phyloP scores from a whole-genome alignment of 2,888 invertebrate species.

The Phortica okadai region DNA sequence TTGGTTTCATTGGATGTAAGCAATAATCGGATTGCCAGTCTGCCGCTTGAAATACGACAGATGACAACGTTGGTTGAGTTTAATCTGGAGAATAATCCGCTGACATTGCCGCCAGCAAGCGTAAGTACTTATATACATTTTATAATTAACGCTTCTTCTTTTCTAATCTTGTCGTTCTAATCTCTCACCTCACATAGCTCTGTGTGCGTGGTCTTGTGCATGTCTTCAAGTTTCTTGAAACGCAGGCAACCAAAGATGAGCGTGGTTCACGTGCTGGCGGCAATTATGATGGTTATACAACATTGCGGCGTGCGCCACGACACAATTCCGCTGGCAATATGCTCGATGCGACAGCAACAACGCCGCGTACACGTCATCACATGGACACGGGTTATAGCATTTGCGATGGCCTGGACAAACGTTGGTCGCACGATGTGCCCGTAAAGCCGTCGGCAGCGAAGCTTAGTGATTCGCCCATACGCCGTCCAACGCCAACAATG shows the following conservation, averaged over 20 bases:
- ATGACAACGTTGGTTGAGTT: constrained; percentile 91
- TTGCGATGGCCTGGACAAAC: constrained; percentile 87
- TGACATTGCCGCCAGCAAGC: constrained; percentile 93
- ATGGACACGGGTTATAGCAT: constrained; percentile 94
- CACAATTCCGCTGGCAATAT: constrained; percentile 71
- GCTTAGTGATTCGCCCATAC: constrained; percentile 72
- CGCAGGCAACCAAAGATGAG: constrained; percentile 86
- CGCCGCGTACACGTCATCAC: constrained; percentile 79
- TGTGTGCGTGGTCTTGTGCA: constrained; percentile 95
- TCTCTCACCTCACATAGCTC: constrained; percentile 53
- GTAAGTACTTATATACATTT: constrained; percentile 80
- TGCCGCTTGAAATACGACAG: constrained; percentile 91
- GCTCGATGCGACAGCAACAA: constrained; percentile 61
- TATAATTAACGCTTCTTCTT: background rate
- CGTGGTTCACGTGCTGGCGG: constrained; percentile 73
- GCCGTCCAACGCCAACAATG: constrained; percentile 65
- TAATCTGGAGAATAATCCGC: constrained; percentile 91
- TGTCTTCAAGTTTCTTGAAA: constrained; percentile 95
- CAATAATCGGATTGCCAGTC: constrained; percentile 91
- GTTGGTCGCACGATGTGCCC: constrained; percentile 87
- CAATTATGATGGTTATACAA: constrained; percentile 76
- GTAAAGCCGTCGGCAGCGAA: constrained; percentile 61
- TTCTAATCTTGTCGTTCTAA: too few relatives aligned
- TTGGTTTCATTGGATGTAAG: constrained; percentile 92
- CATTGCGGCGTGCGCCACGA: constrained; percentile 73